These are phyloP conservation scores for Porites rus DNA, from an alignment of 92 coral and sea anemone genomes.

Conservation along the genomic window DNA sequence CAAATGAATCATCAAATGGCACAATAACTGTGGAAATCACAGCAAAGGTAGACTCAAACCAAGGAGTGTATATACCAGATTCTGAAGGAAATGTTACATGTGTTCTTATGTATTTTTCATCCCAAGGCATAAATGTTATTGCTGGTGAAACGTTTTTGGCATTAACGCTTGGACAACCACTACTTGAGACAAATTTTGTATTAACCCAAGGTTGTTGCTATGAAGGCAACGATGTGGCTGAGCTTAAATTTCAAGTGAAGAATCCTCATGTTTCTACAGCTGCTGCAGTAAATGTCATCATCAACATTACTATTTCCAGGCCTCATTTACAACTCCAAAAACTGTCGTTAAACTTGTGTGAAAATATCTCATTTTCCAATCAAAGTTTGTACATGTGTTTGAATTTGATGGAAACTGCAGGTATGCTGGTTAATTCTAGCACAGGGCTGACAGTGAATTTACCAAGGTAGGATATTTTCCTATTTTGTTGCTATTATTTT, in stretches of 20 bases:
- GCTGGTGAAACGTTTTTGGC: slow-evolving; percentile 39
- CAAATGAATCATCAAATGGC: slow-evolving; percentile 35
- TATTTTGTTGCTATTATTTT: too few relatives aligned
- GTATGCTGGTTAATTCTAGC: slow-evolving; percentile 14
- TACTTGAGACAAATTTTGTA: slow-evolving; percentile 45
- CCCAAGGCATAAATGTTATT: slow-evolving; percentile 42
- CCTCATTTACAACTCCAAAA: slow-evolving; percentile 46
- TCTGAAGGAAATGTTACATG: slow-evolving; percentile 68
- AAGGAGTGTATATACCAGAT: slow-evolving; percentile 56
- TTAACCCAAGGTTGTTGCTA: slow-evolving; percentile 28
- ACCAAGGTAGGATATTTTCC: slow-evolving; percentile 15
- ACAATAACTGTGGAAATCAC: slow-evolving; percentile 58
- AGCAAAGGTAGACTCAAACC: slow-evolving; percentile 56
- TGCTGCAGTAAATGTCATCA: slow-evolving; percentile 55
- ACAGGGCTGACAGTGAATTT: background rate
- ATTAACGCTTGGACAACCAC: slow-evolving; percentile 84
- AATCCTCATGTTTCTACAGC: slow-evolving; percentile 81
- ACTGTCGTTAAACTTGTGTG: slow-evolving; percentile 47
- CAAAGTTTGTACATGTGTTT: background rate
- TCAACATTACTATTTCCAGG: slow-evolving; percentile 21
- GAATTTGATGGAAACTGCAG: slow-evolving; percentile 10
- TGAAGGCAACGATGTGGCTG: slow-evolving; percentile 67
- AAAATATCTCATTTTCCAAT: slow-evolving; percentile 7
- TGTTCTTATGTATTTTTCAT: slow-evolving; percentile 60
- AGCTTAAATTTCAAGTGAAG: slow-evolving; percentile 44